Conservation (phyloP, 1,140 invertebrate species). For the Wasmannia auropunctata region DNA sequence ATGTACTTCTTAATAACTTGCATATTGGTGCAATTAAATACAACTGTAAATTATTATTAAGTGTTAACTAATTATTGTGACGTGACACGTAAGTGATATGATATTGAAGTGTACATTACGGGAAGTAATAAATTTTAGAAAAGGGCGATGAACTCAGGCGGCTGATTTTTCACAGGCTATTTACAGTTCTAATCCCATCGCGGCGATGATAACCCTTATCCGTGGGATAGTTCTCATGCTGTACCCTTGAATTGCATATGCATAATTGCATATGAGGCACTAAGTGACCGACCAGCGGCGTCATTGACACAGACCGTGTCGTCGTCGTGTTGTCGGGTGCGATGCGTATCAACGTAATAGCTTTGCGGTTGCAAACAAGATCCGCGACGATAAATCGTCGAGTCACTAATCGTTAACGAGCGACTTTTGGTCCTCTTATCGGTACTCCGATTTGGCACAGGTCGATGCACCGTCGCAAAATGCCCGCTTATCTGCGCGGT, state of each 20-base stretch:
- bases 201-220: constrained; percentile 51
- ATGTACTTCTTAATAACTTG: background rate
- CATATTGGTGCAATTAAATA: background rate
- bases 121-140: background rate
- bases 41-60: background rate
- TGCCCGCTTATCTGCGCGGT: constrained; percentile 47
- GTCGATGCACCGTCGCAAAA: constrained; percentile 42
- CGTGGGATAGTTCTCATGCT: constrained; percentile 33
- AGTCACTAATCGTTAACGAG: constrained; percentile 31
- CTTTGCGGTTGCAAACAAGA: constrained; percentile 21
- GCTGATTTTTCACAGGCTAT: constrained; percentile 7
- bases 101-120: background rate
- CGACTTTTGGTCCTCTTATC: constrained; percentile 45
- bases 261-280: constrained; percentile 34
- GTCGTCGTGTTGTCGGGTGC: background rate
- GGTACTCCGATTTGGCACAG: constrained; percentile 43
- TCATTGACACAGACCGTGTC: background rate
- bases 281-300: background rate
- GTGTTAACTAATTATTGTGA: background rate
- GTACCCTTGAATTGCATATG: constrained; percentile 18
- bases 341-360: constrained; percentile 36
- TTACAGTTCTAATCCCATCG: background rate
- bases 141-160: background rate
- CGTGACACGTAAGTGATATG: too few species aligned
- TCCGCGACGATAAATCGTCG: constrained; percentile 27